A percentile compares a stretch with the other conserved stretches of the same genome.
These are phyloP conservation scores for Anguilla rostrata DNA, from an alignment of 2,113 vertebrate genomes.

Conservation along the genomic window DNA sequence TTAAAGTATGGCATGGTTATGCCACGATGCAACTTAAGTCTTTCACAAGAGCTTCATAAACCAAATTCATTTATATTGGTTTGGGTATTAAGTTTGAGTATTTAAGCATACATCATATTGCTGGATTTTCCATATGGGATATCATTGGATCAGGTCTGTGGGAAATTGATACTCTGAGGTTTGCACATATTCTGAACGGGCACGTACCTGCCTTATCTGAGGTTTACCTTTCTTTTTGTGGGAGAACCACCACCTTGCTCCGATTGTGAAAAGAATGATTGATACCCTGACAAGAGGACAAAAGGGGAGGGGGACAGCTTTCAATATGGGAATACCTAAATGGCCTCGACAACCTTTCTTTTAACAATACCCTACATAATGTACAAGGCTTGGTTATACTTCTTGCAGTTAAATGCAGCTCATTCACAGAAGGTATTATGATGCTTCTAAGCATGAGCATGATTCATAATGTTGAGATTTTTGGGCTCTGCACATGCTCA, in stretches of 20 bases:
- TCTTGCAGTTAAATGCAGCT: background rate
- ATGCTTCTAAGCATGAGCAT: no score
- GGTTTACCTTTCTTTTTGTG: background rate
- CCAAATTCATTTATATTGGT: background rate
- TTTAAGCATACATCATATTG: background rate
- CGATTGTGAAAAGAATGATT: no score
- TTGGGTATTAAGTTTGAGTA: background rate
- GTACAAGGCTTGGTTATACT: background rate
- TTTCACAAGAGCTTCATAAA: no score
- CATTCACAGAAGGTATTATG: background rate
- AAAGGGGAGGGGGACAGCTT: background rate
- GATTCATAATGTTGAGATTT: no score
- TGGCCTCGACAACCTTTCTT: background rate
- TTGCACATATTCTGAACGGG: background rate
- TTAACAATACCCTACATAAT: background rate
- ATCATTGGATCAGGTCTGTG: no score
- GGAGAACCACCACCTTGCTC: no score
- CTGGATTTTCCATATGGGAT: background rate
- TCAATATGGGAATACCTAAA: background rate
- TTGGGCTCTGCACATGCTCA: no score
- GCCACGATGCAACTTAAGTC: background rate
- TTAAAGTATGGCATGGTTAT: background rate
- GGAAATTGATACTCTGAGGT: background rate
- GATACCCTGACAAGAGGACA: background rate
- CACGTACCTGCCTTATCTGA: background rate